Base-by-base conservation (phyloP, 30 jellyfish, hydroid and myxozoan species). In the Pseudorhiza aurosa region DNA sequence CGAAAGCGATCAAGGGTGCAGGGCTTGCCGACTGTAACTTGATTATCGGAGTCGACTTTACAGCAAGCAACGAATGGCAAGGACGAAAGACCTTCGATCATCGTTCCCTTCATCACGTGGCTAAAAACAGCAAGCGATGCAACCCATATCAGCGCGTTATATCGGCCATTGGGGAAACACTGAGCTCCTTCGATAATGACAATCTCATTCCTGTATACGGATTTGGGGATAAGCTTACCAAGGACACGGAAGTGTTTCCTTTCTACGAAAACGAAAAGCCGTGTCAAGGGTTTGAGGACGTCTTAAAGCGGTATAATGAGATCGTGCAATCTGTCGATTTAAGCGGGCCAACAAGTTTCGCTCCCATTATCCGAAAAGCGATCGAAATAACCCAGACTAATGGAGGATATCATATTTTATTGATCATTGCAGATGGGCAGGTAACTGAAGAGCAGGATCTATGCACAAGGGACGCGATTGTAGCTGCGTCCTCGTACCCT, bases 1-100 rank as follows among this genome's bases (percentile, higher is more conserved):
- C 93, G 14, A 42, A 40, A 10, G 97, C 97, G 14, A 89, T 89
- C 10, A 89, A 89, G 58, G 51, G 55, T n/a, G 96, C 97, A 0
- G 97, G 97, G 21, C 26, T 89, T 56, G 96, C 75, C 49, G 44
- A 88, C 2, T 71, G 96, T 85, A 82, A 82, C 33, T 43, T 89
- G 19, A 82, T 89, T 8, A 75, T 89, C 68, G 97, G 97, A 0
- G 60, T 89, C 7, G 97, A 89, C 49, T 89, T 89, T 27, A 89
- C 97, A 0, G 97, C 97, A 19, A 81, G 96, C 26, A 89, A 89
- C 59, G 97, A 89, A 59, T 89, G 97, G 97, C 97, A 89, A 65
- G 97, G 97, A n/a, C 65, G 97, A 45, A 89, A 89, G 46, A 72
- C 96, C 8, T 81, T 89, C 47, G 97, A 89, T 11, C 88, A 81